Percentiles rank a stretch among this genome's conserved stretches.
Conservation (phyloP, 2,888 invertebrate species). For the Neoaliturus tenellus region DNA sequence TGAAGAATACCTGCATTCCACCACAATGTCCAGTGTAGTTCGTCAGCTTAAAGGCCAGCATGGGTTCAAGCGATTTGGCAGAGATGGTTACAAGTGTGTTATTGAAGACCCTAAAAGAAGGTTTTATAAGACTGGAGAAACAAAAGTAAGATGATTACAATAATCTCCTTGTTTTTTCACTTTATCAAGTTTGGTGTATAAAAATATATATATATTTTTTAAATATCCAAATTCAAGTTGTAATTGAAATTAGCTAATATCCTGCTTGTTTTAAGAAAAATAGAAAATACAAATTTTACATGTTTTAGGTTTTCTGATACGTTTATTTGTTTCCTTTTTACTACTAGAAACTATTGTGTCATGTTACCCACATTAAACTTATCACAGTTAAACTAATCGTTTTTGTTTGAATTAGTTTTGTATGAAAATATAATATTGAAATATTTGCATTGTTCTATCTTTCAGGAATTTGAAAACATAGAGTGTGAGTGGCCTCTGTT, state of each 20-base stretch:
- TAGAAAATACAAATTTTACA: too few relatives aligned
- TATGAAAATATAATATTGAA: background rate
- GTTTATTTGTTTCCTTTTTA: too few relatives aligned
- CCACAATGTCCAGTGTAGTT: slow-evolving; percentile 91
- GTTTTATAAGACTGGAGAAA: slow-evolving; percentile 93
- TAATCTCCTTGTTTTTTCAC: too few relatives aligned
- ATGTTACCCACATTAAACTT: too few relatives aligned
- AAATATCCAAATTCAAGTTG: too few relatives aligned
- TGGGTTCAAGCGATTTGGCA: slow-evolving; percentile 95
- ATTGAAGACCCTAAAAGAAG: slow-evolving; percentile 82
- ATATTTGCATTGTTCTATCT: background rate
- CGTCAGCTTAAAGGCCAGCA: slow-evolving; percentile 89
- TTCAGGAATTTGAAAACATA: slow-evolving; percentile 91
- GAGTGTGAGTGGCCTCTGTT: slow-evolving; percentile 99
- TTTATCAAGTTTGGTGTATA: too few relatives aligned
- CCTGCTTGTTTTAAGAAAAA: too few relatives aligned
- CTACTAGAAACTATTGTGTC: too few relatives aligned
- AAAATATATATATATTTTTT: too few relatives aligned
- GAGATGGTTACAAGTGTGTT: slow-evolving; percentile 95
- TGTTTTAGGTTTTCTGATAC: too few relatives aligned
- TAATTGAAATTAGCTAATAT: too few relatives aligned
- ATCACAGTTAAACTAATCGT: too few relatives aligned
- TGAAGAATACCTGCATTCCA: slow-evolving; percentile 90
- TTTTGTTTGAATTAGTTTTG: background rate
- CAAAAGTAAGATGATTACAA: slow-evolving; percentile 78